Conservation (phyloP, 2,113 vertebrate genomes). For the Petrocephalus microphthalmus region DNA sequence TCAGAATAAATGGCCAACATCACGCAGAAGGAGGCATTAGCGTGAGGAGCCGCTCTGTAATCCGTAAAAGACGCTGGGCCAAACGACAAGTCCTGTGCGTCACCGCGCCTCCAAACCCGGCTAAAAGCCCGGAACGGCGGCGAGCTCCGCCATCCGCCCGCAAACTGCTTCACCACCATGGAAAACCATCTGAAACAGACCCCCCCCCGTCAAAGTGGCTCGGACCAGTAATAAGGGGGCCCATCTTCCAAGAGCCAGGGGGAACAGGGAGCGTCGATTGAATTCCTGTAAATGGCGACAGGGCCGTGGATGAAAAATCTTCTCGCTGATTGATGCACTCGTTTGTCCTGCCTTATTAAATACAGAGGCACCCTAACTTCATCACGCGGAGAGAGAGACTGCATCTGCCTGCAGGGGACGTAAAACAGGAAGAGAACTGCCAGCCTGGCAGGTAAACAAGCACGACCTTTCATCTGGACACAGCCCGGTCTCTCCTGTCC, state of each 20-base stretch:
- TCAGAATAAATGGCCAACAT: not conserved
- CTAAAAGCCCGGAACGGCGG: not conserved
- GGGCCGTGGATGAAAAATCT: not conserved
- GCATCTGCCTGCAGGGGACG: not conserved
- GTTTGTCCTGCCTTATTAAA: slow-evolving; percentile 41
- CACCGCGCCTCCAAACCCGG: not conserved
- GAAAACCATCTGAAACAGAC: not conserved
- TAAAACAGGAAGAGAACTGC: not conserved
- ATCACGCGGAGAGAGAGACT: slow-evolving; percentile 31
- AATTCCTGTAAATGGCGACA: not conserved
- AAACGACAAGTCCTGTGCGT: not conserved
- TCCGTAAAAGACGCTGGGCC: not conserved
- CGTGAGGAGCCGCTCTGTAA: not conserved
- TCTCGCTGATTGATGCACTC: slow-evolving; percentile 13
- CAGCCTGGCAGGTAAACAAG: not conserved
- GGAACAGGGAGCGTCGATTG: not conserved
- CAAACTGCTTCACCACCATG: not conserved
- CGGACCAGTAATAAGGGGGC: not conserved
- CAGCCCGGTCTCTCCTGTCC: not conserved
- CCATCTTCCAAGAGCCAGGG: not conserved
- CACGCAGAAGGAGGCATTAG: not conserved
- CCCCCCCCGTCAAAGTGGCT: not conserved
- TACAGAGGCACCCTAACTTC: slow-evolving; percentile 33
- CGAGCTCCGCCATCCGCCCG: not conserved
- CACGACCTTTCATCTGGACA: not conserved